Conservation (phyloP, 92 coral and sea anemone species). For the Zoanthus sansibaricus region DNA sequence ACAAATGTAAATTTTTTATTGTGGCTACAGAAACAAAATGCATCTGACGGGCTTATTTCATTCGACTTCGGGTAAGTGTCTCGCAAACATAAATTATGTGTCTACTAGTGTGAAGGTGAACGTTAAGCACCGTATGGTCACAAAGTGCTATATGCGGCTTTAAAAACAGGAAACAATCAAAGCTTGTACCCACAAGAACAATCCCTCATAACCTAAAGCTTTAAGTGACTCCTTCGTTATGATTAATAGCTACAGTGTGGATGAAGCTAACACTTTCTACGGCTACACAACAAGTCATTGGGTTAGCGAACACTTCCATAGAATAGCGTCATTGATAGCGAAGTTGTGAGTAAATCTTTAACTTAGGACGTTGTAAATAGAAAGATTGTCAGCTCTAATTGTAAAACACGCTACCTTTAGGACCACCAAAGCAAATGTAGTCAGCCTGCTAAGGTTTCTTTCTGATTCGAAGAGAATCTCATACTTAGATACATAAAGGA, state of each 20-base stretch:
- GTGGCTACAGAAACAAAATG: conserved; percentile 9
- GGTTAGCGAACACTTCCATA: not conserved
- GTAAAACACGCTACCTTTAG: not conserved
- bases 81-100: not conserved
- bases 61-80: not conserved
- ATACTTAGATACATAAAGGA: not conserved
- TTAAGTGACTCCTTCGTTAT: not conserved
- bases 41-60: not conserved
- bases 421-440: conserved; percentile 3
- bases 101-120: not conserved
- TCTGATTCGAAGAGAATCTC: not conserved
- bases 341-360: not conserved
- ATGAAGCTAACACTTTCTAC: not conserved
- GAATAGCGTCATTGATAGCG: not conserved
- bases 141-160: conserved; percentile 2
- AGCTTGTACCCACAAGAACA: conserved; percentile 29
- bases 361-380: not conserved
- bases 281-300: conserved; percentile 10
- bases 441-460: not conserved
- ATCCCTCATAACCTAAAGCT: conserved; percentile 26
- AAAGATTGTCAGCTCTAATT: not conserved
- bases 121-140: not conserved
- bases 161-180: conserved; percentile 30
- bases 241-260: not conserved
- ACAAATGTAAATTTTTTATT: conserved; percentile 1